Evolutionary conservation across 2,888 invertebrate genomes (phyloP).

Genomic region (Melanargia galathea): DNA sequence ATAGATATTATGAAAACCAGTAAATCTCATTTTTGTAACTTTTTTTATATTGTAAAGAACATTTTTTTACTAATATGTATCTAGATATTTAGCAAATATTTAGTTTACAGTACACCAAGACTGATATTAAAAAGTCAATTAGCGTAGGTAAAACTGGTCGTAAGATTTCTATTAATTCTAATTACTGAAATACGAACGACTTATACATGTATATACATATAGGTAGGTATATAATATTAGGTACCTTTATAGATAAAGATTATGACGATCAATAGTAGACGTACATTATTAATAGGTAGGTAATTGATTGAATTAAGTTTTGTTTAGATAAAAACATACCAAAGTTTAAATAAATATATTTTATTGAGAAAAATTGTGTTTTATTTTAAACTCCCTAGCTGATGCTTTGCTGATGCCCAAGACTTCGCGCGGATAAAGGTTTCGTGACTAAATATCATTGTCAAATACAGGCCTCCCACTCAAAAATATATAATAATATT

Average conservation of each 20-base stretch:
- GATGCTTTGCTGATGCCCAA: not conserved
- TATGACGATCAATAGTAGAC: no score
- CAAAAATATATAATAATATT: no score
- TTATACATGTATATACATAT: not conserved
- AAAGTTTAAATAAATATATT: constrained; percentile 56
- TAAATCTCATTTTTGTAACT: constrained; percentile 8
- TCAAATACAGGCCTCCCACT: no score
- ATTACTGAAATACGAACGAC: not conserved
- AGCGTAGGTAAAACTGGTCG: constrained; percentile 36
- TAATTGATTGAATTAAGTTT: no score
- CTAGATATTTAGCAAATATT: constrained; percentile 16
- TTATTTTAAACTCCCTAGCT: constrained; percentile 24
- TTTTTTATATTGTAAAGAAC: not conserved
- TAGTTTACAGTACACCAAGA: constrained; percentile 48
- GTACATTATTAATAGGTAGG: no score
- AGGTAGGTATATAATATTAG: no score
- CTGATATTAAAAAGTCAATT: constrained; percentile 66
- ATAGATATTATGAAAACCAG: not conserved
- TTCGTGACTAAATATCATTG: no score
- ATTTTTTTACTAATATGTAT: constrained; percentile 8
- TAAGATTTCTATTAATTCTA: not conserved
- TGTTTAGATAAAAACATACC: constrained; percentile 43
- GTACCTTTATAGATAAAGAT: no score
- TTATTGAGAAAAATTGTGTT: constrained; percentile 33
- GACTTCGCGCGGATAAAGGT: no score